Conservation (phyloP, 2,888 invertebrate species). For the Pyrocoelia pectoralis region DNA sequence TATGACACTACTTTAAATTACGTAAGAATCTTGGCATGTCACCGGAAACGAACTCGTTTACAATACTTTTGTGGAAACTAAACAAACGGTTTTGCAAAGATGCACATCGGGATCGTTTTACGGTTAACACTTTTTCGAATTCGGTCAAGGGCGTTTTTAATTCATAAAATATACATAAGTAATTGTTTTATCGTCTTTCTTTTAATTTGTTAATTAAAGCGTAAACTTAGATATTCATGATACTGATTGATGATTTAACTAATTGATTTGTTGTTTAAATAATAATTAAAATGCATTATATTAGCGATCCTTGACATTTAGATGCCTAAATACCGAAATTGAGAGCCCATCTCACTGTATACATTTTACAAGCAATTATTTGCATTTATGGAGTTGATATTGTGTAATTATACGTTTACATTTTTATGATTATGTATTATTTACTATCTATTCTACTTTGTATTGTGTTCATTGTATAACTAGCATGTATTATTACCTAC, state of each 20-base stretch:
- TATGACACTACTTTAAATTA: conserved; percentile 45
- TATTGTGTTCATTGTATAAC: not conserved
- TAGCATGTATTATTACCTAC: too few relatives aligned
- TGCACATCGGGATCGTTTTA: conserved; percentile 21
- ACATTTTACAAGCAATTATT: conserved; percentile 7
- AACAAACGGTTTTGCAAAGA: conserved; percentile 25
- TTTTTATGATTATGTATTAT: conserved; percentile 5
- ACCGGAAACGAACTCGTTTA: conserved; percentile 31
- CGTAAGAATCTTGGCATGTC: conserved; percentile 26
- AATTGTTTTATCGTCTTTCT: not conserved
- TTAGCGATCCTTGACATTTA: conserved; percentile 10
- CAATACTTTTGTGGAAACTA: conserved; percentile 25
- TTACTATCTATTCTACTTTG: not conserved
- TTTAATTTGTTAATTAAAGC: conserved; percentile 7
- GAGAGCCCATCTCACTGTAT: not conserved
- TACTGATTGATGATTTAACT: conserved; percentile 7
- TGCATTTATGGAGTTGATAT: conserved; percentile 3
- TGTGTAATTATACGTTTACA: conserved; percentile 8
- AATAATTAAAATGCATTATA: conserved; percentile 7
- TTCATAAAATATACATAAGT: conserved; percentile 8
- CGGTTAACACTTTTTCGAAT: conserved; percentile 14
- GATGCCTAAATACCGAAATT: not conserved
- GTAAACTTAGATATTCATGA: not conserved
- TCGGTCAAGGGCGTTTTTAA: conserved; percentile 25
- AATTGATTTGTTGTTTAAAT: conserved; percentile 8